Base-by-base conservation (phyloP, 2,113 vertebrate species). In the Serinus canaria region DNA sequence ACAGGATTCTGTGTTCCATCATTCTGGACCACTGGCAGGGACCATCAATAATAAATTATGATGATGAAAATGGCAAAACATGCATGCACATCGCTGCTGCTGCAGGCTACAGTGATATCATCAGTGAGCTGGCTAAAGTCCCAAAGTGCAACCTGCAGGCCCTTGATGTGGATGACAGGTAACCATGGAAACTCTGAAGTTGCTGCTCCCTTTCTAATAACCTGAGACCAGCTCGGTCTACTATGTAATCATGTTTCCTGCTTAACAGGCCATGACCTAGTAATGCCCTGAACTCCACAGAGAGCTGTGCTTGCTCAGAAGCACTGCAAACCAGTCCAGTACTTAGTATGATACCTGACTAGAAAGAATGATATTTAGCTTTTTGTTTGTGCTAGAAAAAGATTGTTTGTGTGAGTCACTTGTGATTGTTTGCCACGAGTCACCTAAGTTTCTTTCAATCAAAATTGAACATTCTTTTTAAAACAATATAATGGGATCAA, bases 81-180 rank as follows among this genome's bases (percentile, higher is more conserved):
- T 99, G 98, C 13, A 94, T 98, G 84, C 98, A 99, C 83, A 98
- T 99, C 15, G 98, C 98, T 2, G 98, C 98, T 18, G 98, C 98
- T 16, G 98, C 98, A 0, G 98, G 99, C 47, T 99, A 98, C 96
- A 98, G 98, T 8, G 98, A 98, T 97, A 98, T 99, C 85, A 98
- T 99, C 83, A 97, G 93, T 9, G 98, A 99, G 46, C 97, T 99
- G 79, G 98, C 98, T 15, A 98, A 97, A 75, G 96, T 99, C 87
- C 97, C 98, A 0, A 98, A 98, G 93, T 99, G 98, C 95, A 99
- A 99, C 97, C 96, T 99, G 56, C 98, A 99, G 92, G 98, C 99
- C n/a, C 97, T 99, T 56, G 98, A 99, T 78, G 97, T 98, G 85
- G 98, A 99, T 81, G 98, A 99, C 97, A 98, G 99, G 98, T 99